phyloP scores from a whole-genome alignment of 2,888 invertebrate species.

The Choristoneura rosaceana region DNA sequence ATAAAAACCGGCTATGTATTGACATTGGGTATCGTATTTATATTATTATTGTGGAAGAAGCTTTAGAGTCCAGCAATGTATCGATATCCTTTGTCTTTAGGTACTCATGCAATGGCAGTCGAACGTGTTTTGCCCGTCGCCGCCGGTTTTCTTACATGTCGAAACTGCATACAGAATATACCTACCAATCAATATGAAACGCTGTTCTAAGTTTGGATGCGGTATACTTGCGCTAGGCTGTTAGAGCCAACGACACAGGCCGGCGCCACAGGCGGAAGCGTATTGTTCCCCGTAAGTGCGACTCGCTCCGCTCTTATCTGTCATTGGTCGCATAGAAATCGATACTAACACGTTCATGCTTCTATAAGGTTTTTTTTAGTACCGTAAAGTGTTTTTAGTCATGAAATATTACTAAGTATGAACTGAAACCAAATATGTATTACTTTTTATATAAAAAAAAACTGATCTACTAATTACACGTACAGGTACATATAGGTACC shows the following conservation, averaged over 20 bases:
- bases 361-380: slow-evolving; percentile 12
- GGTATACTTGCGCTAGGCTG: not conserved
- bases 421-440: too few relatives aligned
- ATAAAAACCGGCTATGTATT: too few relatives aligned
- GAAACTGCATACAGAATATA: not conserved
- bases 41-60: too few relatives aligned
- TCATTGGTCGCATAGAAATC: slow-evolving; percentile 50
- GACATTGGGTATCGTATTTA: too few relatives aligned
- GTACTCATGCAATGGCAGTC: not conserved
- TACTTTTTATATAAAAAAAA: too few relatives aligned
- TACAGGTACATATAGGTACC: too few relatives aligned
- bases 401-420: too few relatives aligned
- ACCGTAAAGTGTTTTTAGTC: not conserved
- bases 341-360: slow-evolving; percentile 3
- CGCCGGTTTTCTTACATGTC: not conserved
- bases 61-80: not conserved
- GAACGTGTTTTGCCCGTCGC: not conserved
- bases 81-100: not conserved
- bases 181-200: not conserved
- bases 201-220: not conserved
- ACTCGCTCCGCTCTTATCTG: slow-evolving; percentile 4
- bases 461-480: too few relatives aligned
- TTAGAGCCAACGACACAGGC: slow-evolving; percentile 44
- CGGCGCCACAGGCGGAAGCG: slow-evolving; percentile 68
- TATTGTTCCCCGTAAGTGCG: slow-evolving; percentile 56